Conservation (phyloP, 2,888 invertebrate genomes). For the Latrodectus elegans region DNA sequence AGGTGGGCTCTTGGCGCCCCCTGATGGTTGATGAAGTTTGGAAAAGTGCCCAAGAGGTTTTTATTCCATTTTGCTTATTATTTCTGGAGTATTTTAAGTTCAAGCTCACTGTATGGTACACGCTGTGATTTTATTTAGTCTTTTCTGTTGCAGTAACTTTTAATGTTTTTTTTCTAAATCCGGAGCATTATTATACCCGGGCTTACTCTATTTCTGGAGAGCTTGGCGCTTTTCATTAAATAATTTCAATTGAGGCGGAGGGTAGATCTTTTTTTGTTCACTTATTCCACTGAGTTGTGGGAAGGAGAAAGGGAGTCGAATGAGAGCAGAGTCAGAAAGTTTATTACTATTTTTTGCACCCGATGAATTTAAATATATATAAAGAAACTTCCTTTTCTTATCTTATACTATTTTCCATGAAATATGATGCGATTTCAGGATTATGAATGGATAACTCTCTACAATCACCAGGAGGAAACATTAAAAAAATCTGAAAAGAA, state of each 20-base stretch:
- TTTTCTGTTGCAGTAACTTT: conserved; percentile 11
- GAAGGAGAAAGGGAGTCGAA: not conserved
- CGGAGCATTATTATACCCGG: conserved; percentile 9
- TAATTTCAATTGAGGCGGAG: conserved; percentile 28
- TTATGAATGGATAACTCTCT: too few relatives aligned
- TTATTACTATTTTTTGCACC: not conserved
- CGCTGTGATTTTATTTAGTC: conserved; percentile 50
- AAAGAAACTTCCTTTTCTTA: too few relatives aligned
- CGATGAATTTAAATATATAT: not conserved
- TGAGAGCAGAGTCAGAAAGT: not conserved
- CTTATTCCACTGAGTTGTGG: not conserved
- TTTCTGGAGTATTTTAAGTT: conserved; percentile 32
- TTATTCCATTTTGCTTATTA: conserved; percentile 41
- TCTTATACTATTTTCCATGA: too few relatives aligned
- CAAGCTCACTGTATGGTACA: conserved; percentile 41
- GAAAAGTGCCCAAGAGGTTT: conserved; percentile 49
- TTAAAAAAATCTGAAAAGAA: too few relatives aligned
- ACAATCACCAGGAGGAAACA: too few relatives aligned
- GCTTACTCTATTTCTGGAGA: conserved; percentile 17
- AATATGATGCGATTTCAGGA: too few relatives aligned
- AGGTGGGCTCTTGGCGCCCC: conserved; percentile 63
- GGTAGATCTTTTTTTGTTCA: not conserved
- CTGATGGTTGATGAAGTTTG: conserved; percentile 60
- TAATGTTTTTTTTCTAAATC: not conserved
- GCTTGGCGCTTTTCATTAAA: conserved; percentile 31